Conservation (phyloP, 1,140 invertebrate genomes). For the Drosophila cardini region DNA sequence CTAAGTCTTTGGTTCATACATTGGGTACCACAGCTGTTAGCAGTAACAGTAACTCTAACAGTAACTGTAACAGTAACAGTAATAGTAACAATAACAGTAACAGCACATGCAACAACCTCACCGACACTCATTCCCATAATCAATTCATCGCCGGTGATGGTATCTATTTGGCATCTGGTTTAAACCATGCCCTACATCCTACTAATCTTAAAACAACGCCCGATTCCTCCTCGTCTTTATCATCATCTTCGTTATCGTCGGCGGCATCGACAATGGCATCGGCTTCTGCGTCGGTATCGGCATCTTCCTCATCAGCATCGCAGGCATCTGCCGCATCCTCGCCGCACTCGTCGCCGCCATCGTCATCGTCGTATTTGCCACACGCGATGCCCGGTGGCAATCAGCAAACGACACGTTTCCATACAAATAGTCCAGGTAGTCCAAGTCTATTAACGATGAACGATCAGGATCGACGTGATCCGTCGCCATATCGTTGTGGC, state of each 20-base stretch:
- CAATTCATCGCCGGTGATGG: constrained; percentile 66
- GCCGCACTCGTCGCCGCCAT: constrained; percentile 46
- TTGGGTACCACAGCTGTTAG: constrained; percentile 45
- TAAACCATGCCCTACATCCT: constrained; percentile 57
- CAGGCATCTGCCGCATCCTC: constrained; percentile 50
- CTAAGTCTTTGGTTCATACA: constrained; percentile 63
- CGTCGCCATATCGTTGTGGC: constrained; percentile 89
- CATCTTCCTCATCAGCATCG: constrained; percentile 56
- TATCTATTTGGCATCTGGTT: constrained; percentile 55
- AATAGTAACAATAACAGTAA: constrained; percentile 23
- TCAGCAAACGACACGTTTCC: constrained; percentile 54
- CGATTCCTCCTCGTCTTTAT: constrained; percentile 43
- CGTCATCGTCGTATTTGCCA: constrained; percentile 41
- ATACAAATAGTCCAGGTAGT: constrained; percentile 79
- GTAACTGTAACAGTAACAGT: constrained; percentile 16
- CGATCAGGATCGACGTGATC: constrained; percentile 80
- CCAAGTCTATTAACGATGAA: constrained; percentile 74
- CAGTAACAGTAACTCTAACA: constrained; percentile 6
- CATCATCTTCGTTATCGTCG: constrained; percentile 38
- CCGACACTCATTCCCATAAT: constrained; percentile 42
- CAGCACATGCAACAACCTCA: constrained; percentile 50
- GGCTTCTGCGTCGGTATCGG: constrained; percentile 41
- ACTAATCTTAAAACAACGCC: constrained; percentile 63
- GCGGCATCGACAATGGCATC: constrained; percentile 43
- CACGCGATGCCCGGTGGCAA: constrained; percentile 25